These are phyloP conservation scores for Pterobdella sp. DNA, from an alignment of 2,888 invertebrate species.

Conservation along the genomic window DNA sequence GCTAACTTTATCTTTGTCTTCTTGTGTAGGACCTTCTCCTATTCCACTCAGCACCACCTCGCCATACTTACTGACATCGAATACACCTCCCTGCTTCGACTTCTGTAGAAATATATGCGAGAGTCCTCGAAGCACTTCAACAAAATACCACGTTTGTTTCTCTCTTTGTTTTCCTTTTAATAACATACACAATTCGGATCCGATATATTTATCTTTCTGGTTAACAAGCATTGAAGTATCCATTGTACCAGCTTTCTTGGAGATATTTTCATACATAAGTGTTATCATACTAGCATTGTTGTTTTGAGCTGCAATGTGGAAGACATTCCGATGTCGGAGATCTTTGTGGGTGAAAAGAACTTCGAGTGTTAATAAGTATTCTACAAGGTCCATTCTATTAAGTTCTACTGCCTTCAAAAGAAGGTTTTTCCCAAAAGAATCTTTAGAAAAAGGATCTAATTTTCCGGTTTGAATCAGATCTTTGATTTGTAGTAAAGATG, in stretches of 20 bases:
- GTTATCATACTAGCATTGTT: conserved; percentile 60
- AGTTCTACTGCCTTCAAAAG: not conserved
- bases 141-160: conserved; percentile 31
- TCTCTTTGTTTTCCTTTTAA: conserved; percentile 28
- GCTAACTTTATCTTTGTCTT: conserved; percentile 21
- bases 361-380: conserved; percentile 15
- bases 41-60: conserved; percentile 27
- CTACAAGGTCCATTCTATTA: conserved; percentile 18
- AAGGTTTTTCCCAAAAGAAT: not conserved
- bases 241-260: conserved; percentile 3
- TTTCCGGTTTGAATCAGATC: not conserved
- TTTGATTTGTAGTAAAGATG: not conserved
- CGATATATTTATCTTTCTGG: conserved; percentile 29
- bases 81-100: conserved; percentile 25
- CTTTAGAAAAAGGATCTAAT: not conserved
- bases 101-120: conserved; percentile 25
- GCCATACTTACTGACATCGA: conserved; percentile 32
- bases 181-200: conserved; percentile 29
- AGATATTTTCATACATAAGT: conserved; percentile 31
- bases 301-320: conserved; percentile 82
- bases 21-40: conserved; percentile 28
- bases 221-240: not conserved
- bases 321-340: conserved; percentile 49
- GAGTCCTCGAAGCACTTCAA: conserved; percentile 31
- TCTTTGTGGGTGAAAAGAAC: conserved; percentile 23